These are phyloP conservation scores for Acanthiza pusilla DNA, from an alignment of 2,797 vertebrate species.

Conservation along the genomic window DNA sequence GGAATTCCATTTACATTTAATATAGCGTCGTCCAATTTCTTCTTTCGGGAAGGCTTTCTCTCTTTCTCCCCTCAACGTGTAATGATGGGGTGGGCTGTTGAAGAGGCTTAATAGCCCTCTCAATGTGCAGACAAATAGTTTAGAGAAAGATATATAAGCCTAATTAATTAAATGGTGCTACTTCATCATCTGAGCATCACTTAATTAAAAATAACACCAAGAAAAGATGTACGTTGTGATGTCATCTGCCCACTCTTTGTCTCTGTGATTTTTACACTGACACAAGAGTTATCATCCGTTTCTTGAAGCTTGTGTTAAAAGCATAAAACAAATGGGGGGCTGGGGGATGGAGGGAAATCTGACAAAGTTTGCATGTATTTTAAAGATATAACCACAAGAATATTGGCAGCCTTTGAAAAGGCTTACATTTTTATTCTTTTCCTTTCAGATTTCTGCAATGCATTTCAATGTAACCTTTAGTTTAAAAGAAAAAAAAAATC, in stretches of 20 bases:
- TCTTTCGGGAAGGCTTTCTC: not conserved
- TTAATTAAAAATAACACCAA: constrained; percentile 15
- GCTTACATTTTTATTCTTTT: not conserved
- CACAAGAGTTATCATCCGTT: not conserved
- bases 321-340: not conserved
- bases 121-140: not conserved
- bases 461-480: rapidly evolving
- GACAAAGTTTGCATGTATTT: not conserved
- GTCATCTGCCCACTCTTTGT: not conserved
- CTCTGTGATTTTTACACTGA: not conserved
- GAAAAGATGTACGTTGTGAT: not conserved
- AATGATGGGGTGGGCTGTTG: not conserved
- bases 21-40: not conserved
- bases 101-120: constrained; percentile 3
- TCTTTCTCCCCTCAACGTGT: not conserved
- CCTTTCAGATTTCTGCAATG: not conserved
- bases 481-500: not conserved
- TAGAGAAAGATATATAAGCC: not conserved
- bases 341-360: rapidly evolving
- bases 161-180: constrained; percentile 22
- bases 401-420: not conserved
- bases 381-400: not conserved
- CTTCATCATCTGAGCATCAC: constrained; percentile 19
- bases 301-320: not conserved
- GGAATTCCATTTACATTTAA: constrained; percentile 48